Percentiles rank a stretch among this genome's conserved stretches.
These are phyloP conservation scores for Cercocebus atys DNA, from an alignment of 2,113 vertebrate genomes.

Conservation along the genomic window DNA sequence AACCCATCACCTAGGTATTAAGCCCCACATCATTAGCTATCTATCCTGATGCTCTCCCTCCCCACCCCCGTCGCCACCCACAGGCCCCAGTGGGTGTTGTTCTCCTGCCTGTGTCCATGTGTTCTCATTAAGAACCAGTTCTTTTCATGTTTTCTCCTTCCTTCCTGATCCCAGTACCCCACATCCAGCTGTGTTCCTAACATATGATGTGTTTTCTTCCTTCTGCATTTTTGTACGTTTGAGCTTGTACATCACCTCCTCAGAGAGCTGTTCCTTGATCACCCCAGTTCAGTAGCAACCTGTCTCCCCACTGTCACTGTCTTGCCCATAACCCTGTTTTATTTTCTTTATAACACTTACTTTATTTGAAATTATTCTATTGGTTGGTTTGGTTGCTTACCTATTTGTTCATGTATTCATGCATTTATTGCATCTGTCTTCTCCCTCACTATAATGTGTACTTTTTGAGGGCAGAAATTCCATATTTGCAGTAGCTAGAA, in stretches of 20 bases:
- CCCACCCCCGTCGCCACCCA: fast-evolving
- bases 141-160: background rate
- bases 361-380: background rate
- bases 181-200: background rate
- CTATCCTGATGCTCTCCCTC: no score
- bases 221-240: background rate
- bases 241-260: background rate
- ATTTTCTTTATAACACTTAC: background rate
- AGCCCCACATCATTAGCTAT: no score
- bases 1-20: no score
- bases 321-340: background rate
- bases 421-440: no score
- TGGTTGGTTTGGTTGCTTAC: background rate
- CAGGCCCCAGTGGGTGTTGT: no score
- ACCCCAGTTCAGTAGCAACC: background rate
- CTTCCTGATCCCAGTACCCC: background rate
- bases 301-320: background rate
- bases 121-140: no score
- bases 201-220: background rate
- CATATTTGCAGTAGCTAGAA: background rate
- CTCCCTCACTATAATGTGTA: background rate
- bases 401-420: background rate
- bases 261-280: background rate
- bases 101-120: no score
- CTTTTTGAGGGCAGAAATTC: background rate